Evolutionary conservation across 1,140 invertebrate genomes (phyloP).

Genomic region (Achroia grisella): DNA sequence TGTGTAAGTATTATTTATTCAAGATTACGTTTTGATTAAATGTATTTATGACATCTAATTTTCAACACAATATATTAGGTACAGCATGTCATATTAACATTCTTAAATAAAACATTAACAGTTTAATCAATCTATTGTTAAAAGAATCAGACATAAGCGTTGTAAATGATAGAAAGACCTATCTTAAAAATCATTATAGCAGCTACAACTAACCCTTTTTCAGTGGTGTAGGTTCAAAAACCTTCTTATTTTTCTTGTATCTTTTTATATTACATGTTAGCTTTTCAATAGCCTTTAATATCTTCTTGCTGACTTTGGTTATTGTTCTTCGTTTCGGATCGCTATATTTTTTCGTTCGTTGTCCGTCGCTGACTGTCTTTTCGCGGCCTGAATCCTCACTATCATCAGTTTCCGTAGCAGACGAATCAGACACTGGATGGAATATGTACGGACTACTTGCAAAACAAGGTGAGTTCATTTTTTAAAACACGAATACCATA

Average conservation of each 20-base stretch:
- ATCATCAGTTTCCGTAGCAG: slow-evolving; percentile 63
- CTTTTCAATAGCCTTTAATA: slow-evolving; percentile 58
- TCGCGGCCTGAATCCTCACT: slow-evolving; percentile 52
- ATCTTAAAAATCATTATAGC: not conserved
- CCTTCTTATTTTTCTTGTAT: slow-evolving; percentile 36
- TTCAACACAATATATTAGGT: too few species aligned
- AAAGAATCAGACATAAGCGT: too few species aligned
- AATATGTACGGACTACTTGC: slow-evolving; percentile 57
- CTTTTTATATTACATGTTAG: slow-evolving; percentile 58
- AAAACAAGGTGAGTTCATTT: slow-evolving; percentile 59
- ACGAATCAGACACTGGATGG: slow-evolving; percentile 58
- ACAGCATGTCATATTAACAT: too few species aligned
- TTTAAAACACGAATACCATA: slow-evolving; percentile 4
- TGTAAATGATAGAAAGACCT: too few species aligned
- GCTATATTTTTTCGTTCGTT: slow-evolving; percentile 55
- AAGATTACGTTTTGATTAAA: too few species aligned
- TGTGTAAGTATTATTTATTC: too few species aligned
- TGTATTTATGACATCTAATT: too few species aligned
- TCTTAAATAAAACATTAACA: too few species aligned
- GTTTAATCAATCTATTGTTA: too few species aligned
- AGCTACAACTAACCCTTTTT: slow-evolving; percentile 16
- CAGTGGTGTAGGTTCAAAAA: slow-evolving; percentile 8
- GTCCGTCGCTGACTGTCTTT: slow-evolving; percentile 42
- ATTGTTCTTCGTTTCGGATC: slow-evolving; percentile 66
- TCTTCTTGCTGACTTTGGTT: slow-evolving; percentile 67